Evolutionary conservation across 2,113 vertebrate genomes (phyloP).

Genomic region (Delphinapterus leucas): DNA sequence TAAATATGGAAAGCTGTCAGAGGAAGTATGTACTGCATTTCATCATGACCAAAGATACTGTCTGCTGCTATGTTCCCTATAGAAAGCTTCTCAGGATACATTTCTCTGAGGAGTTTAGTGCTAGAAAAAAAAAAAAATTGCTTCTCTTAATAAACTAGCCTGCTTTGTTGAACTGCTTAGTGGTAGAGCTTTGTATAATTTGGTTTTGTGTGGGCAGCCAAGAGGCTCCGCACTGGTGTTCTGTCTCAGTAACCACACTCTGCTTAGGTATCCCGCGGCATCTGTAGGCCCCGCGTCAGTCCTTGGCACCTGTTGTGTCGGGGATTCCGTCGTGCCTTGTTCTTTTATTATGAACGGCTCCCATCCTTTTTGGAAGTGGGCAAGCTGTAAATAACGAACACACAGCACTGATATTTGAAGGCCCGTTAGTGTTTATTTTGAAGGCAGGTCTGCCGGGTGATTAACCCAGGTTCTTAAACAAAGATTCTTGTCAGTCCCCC

Average conservation of each 20-base stretch:
- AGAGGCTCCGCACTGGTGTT: neutral
- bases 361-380: neutral
- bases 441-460: neutral
- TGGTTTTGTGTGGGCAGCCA: neutral
- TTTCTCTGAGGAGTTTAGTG: neutral
- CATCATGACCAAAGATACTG: neutral
- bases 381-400: neutral
- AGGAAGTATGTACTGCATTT: neutral
- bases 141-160: neutral
- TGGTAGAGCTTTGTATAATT: neutral
- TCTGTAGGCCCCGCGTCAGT: accelerated
- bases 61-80: neutral
- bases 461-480: neutral
- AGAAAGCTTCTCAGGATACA: neutral
- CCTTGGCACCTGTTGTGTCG: neutral
- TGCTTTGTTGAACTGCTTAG: neutral
- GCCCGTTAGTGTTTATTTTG: accelerated
- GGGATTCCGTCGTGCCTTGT: neutral
- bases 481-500: neutral
- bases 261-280: neutral
- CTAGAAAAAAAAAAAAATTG: neutral
- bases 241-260: neutral
- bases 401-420: neutral
- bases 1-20: neutral
- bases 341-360: neutral